Base-by-base conservation (phyloP, 2,113 vertebrate genomes). In the Prionailurus viverrinus region DNA sequence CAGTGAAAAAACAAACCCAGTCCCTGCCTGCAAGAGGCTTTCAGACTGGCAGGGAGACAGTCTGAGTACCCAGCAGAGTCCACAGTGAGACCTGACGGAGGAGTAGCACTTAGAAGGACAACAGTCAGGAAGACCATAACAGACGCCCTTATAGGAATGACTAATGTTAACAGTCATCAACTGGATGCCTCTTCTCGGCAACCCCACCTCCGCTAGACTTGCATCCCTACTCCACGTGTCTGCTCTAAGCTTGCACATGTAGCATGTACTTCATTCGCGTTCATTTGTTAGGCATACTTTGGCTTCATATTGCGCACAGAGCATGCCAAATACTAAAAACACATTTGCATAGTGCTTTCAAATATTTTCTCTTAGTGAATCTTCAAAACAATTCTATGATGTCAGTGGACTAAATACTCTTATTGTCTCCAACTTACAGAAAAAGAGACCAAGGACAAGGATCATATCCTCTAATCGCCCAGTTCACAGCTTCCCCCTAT, bases 331-430 rank as follows among this genome's bases (percentile, higher is more conserved):
- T 73, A 66, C 27, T 83, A 95, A 69, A 76, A 83, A 39, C 41
- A 73, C 31, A 84, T 69, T 68, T 94, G 53, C 29, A 45, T 15
- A 58, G 12, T 11, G 36, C 71, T 92, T 84, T 79, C 66, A 89
- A 84, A 29, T 66, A 92, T 36, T 73, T 85, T 76, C 73, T 25
- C n/a, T 45, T 16, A 68, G 31, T 66, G 48, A 81, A 63, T 29
- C 82, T 81, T 96, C 66, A 71, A 81, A 94, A 41, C 13, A 91
- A 74, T 95, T 89, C 61, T 61, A 29, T 41, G 53, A 84, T 16
- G 51, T 95, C 79, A 41, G 39, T 1, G 65, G 61, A n/a, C 18
- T 65, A 83, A 76, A 76, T 81, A 53, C 16, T 13, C 33, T 19
- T 36, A 45, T 21, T 61, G 13, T 33, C 65, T 84, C 89, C 31